Base-by-base conservation (phyloP, 2,113 vertebrate genomes). In the Macroglossus sobrinus region DNA sequence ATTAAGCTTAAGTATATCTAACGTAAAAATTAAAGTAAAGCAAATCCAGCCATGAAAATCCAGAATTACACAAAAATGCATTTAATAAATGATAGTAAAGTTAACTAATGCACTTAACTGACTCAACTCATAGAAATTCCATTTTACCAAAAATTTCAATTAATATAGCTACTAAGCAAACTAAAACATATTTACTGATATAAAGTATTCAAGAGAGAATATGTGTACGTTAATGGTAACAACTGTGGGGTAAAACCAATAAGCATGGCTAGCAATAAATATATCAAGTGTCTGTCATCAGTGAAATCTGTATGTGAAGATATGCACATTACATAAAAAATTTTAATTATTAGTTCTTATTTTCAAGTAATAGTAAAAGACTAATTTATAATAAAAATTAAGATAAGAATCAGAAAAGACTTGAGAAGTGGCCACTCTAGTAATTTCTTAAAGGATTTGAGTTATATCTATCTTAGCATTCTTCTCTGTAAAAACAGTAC, bases 361-460 rank as follows among this genome's bases (percentile, higher is more conserved):
- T 90, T 95, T 93, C 55, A 94, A 94, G 47, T n/a, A 95, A 35
- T 80, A 95, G 80, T 2, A 82, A 86, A 4, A 93, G 2, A 93
- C 24, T 81, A 95, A 24, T 18, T 14, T 57, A 84, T 7, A 30
- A 94, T 93, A 96, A 80, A 78, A 96, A 95, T 35, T 38, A 33
- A 96, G 4, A 21, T 93, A 96, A 76, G 1, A 94, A 21, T 50
- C 85, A 92, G 35, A 19, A 95, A 89, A 74, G 66, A 92, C 47
- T 63, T 85, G 47, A 21, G 35, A 94, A 47, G n/a, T 22, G 91
- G 22, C 69, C 12, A 47, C 7, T 92, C 35, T 40, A 66, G 30
- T 82, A 79, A 89, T 68, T 89, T 95, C 47, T 87, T 75, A 45
- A 33, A 80, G n/a, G 35, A 88, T 40, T 5, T 79, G 19, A 59